Evolutionary conservation across 2,113 vertebrate genomes (phyloP).

Genomic region (Hemichromis elongatus): DNA sequence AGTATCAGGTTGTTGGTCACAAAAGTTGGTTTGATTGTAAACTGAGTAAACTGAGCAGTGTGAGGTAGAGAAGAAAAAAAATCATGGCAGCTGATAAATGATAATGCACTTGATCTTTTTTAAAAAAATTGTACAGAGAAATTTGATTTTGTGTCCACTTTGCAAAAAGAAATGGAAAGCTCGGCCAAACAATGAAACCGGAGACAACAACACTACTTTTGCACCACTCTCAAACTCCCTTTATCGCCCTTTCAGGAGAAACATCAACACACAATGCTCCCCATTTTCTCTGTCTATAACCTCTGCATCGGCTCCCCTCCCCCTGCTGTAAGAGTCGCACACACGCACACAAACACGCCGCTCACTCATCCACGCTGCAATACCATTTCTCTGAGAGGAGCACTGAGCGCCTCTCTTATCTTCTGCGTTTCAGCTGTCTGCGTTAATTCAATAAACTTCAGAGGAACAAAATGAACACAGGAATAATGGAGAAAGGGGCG

Average conservation of each 20-base stretch:
- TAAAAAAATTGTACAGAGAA: constrained; percentile 1
- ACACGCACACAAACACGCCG: not conserved
- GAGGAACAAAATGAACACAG: constrained; percentile 68
- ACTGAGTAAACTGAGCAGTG: not conserved
- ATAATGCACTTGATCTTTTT: not conserved
- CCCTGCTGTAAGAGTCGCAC: not conserved
- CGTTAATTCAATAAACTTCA: constrained; percentile 78
- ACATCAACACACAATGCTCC: constrained; percentile 53
- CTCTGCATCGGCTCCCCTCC: constrained; percentile 34
- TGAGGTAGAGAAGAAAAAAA: not conserved
- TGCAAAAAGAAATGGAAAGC: not conserved
- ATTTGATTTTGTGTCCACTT: not conserved
- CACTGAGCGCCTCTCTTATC: constrained; percentile 65
- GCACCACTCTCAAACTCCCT: not conserved
- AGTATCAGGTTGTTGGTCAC: not conserved
- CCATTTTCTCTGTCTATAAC: constrained; percentile 46
- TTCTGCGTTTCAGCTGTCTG: constrained; percentile 73
- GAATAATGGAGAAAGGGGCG: constrained; percentile 32
- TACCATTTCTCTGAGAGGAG: constrained; percentile 58
- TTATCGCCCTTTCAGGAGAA: constrained; percentile 39
- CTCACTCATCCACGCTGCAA: constrained; percentile 55
- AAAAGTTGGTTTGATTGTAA: not conserved
- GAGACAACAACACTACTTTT: constrained; percentile 31
- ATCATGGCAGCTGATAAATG: not conserved
- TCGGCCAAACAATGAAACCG: constrained; percentile 23